phyloP scores from a whole-genome alignment of 1,140 invertebrate genomes.

The Heterodera schachtii region DNA sequence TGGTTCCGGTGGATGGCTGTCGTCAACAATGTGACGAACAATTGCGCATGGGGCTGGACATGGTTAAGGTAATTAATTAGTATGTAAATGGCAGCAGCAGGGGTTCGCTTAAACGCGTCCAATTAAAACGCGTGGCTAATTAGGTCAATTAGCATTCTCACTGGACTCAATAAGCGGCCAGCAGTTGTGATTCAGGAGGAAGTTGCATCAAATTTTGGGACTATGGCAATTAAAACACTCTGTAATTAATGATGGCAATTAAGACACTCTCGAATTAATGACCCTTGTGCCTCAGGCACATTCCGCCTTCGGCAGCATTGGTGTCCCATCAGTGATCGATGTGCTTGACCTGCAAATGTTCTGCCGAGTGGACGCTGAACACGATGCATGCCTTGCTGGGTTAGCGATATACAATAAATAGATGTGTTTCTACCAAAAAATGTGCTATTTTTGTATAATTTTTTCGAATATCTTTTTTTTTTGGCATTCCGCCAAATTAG shows the following conservation, averaged over 20 bases:
- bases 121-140: no score
- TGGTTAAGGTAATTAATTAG: conserved; percentile 58
- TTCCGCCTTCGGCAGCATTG: conserved; percentile 63
- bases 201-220: no score
- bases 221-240: no score
- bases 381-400: conserved; percentile 58
- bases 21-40: conserved; percentile 60
- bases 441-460: no score
- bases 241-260: neutral
- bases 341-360: conserved; percentile 58
- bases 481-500: neutral
- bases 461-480: no score
- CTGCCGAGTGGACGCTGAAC: conserved; percentile 56
- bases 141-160: no score
- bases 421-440: neutral
- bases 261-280: neutral
- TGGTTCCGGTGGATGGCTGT: conserved; percentile 55
- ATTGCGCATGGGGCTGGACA: conserved; percentile 57
- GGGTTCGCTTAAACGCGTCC: no score
- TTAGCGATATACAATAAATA: conserved; percentile 39
- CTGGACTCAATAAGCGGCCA: no score
- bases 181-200: no score
- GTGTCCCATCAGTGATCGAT: conserved; percentile 63
- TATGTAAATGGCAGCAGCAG: no score
- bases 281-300: conserved; percentile 50